These are phyloP conservation scores for Bubalus kerabau DNA, from an alignment of 2,113 vertebrate species.

Conservation along the genomic window DNA sequence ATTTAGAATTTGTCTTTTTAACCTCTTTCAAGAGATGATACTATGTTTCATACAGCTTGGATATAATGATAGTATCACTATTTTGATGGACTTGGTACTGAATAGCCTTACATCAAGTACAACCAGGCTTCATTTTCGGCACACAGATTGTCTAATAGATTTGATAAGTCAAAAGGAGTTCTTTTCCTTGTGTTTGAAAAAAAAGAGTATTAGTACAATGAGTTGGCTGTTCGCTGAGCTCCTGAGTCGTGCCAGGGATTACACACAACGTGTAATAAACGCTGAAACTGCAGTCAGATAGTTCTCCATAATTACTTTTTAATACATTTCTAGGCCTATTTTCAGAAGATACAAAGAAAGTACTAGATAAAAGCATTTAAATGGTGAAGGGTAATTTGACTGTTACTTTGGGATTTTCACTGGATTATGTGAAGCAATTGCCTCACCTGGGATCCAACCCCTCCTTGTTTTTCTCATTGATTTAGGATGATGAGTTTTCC, in stretches of 20 bases:
- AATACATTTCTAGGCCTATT: neutral
- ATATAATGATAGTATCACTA: neutral
- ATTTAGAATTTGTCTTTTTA: neutral
- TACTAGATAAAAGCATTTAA: neutral
- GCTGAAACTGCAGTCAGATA: neutral
- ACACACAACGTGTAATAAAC: neutral
- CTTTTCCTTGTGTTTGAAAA: neutral
- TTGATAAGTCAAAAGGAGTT: neutral
- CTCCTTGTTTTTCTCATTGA: neutral
- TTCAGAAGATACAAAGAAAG: slow-evolving; percentile 10
- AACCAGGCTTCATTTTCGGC: neutral
- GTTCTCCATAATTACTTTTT: neutral
- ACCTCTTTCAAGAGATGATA: neutral
- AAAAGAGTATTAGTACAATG: neutral
- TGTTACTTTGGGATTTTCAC: slow-evolving; percentile 22
- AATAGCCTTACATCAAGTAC: neutral
- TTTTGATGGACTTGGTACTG: neutral
- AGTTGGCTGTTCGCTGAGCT: neutral
- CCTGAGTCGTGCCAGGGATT: neutral
- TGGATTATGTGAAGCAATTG: neutral
- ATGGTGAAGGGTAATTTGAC: neutral
- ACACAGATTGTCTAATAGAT: neutral
- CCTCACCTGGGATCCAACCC: neutral
- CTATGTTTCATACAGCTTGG: neutral
- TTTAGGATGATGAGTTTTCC: slow-evolving; percentile 27